Percentiles rank a stretch among this genome's conserved stretches.
phyloP scores from a whole-genome alignment of 1,140 invertebrate species.

The Pogonomyrmex californicus region DNA sequence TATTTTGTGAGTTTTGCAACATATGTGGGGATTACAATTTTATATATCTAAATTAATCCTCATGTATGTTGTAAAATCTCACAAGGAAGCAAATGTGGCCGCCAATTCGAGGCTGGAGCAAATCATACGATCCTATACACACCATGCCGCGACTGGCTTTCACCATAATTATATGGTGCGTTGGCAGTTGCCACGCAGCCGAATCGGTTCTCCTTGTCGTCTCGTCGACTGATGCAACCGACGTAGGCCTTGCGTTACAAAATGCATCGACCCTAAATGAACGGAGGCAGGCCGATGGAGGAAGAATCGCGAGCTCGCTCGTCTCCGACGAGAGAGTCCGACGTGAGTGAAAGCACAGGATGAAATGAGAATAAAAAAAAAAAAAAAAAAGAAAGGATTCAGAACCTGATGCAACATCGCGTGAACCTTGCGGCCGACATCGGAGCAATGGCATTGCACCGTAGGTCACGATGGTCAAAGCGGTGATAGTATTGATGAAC shows the following conservation, averaged over 20 bases:
- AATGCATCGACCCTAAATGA: constrained; percentile 71
- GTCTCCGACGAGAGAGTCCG: not conserved
- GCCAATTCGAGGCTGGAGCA: constrained; percentile 55
- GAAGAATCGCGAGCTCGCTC: not conserved
- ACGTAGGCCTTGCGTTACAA: constrained; percentile 76
- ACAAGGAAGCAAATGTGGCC: constrained; percentile 14
- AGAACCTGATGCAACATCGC: constrained; percentile 34
- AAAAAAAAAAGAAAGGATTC: constrained; percentile 11
- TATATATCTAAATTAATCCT: not conserved
- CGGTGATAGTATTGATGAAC: not conserved
- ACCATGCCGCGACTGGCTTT: constrained; percentile 76
- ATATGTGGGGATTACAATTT: too few species aligned
- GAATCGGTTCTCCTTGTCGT: constrained; percentile 58
- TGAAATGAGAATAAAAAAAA: not conserved
- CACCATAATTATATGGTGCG: constrained; percentile 81
- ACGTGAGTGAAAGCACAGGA: constrained; percentile 9
- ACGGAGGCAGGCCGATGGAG: not conserved
- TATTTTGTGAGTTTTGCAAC: too few species aligned
- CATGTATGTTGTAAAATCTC: not conserved
- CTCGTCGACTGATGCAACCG: constrained; percentile 78
- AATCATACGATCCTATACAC: constrained; percentile 49
- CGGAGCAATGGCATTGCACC: not conserved
- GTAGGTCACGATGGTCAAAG: not conserved
- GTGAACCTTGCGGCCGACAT: constrained; percentile 1
- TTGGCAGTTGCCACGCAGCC: constrained; percentile 30